Evolutionary conservation across 2,113 vertebrate genomes (phyloP).

Genomic region (Callospermophilus lateralis): DNA sequence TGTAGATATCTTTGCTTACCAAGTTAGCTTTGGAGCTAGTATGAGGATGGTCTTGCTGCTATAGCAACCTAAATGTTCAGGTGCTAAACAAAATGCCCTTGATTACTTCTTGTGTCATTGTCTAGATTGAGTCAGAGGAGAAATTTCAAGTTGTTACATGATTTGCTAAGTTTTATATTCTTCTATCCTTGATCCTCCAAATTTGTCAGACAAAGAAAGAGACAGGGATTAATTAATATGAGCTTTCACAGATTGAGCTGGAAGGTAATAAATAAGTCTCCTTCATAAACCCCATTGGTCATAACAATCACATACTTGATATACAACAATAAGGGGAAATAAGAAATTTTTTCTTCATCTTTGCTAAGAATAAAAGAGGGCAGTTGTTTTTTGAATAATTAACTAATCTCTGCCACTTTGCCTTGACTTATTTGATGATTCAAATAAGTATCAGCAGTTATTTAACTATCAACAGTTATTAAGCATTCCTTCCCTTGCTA

Average conservation of each 20-base stretch:
- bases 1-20: not conserved
- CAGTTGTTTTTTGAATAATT: conserved; percentile 13
- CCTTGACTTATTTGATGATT: not conserved
- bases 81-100: not conserved
- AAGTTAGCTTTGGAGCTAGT: not conserved
- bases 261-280: not conserved
- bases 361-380: too few relatives aligned
- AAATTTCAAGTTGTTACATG: not conserved
- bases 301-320: not conserved
- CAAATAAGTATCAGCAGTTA: not conserved
- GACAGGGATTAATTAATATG: not conserved
- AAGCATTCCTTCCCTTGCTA: not conserved
- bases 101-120: not conserved
- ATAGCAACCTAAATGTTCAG: not conserved
- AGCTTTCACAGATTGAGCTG: not conserved
- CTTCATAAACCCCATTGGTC: not conserved
- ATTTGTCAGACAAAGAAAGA: not conserved
- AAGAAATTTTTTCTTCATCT: not conserved
- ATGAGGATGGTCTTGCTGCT: not conserved
- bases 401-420: not conserved
- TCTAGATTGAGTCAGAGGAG: not conserved
- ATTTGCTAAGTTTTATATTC: not conserved
- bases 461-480: not conserved
- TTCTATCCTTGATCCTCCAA: not conserved
- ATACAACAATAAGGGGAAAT: not conserved